phyloP scores from a whole-genome alignment of 1,140 invertebrate genomes.

The Triops longicaudatus region DNA sequence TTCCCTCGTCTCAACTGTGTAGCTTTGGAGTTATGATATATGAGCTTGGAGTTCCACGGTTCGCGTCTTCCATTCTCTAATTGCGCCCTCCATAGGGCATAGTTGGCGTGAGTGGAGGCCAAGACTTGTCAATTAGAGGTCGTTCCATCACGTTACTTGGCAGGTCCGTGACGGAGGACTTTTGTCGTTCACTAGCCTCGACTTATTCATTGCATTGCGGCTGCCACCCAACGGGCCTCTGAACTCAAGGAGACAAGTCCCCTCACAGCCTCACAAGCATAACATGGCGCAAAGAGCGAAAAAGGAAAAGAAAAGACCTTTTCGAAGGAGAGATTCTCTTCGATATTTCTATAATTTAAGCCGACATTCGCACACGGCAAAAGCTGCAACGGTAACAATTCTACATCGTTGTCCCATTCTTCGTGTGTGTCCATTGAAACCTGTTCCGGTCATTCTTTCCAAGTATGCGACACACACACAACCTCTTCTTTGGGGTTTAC shows the following conservation, averaged over 20 bases:
- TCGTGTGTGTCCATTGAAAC: conserved; percentile 14
- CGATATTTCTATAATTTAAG: conserved; percentile 4
- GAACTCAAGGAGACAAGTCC: no score
- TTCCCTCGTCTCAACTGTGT: not conserved
- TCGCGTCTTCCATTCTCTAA: conserved; percentile 3
- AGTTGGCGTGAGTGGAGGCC: conserved; percentile 9
- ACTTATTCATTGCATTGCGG: not conserved
- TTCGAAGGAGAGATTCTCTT: not conserved
- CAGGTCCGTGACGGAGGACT: conserved; percentile 13
- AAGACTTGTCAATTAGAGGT: conserved; percentile 15
- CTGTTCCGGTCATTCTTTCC: conserved; percentile 10
- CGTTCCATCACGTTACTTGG: conserved; percentile 14
- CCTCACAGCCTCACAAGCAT: no score
- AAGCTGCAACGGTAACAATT: not conserved
- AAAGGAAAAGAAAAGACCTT: not conserved
- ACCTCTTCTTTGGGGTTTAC: no score
- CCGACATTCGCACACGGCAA: not conserved
- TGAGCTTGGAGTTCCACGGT: not conserved
- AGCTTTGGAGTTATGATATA: not conserved
- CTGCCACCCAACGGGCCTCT: not conserved
- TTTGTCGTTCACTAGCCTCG: not conserved
- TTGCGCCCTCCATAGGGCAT: not conserved
- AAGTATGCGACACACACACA: not conserved
- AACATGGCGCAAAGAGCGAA: not conserved
- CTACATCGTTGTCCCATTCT: not conserved